Percentiles rank a stretch among this genome's conserved stretches.
Evolutionary conservation across 2,797 vertebrate genomes (phyloP).

Genomic region (Galago senegalensis): DNA sequence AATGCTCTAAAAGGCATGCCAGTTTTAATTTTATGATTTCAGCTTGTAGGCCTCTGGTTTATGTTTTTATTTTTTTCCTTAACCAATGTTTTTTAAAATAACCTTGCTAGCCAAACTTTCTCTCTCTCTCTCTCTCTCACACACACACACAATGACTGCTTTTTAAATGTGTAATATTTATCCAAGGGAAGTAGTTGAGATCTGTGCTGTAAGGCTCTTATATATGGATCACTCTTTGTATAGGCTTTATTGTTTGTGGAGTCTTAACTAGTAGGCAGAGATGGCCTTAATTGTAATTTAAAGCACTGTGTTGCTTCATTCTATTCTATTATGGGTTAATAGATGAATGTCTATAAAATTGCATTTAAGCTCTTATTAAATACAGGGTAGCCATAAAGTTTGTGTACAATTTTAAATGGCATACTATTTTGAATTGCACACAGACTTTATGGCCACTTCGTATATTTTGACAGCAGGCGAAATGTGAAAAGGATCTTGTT

Average conservation of each 20-base stretch:
- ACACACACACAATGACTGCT: neutral
- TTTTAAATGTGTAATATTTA: conserved; percentile 27
- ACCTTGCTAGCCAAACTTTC: neutral
- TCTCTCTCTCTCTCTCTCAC: too few species aligned
- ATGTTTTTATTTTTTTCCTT: neutral
- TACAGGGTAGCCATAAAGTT: neutral
- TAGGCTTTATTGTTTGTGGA: neutral
- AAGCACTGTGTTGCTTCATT: neutral
- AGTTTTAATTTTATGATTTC: conserved; percentile 7
- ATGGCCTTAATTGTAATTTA: conserved; percentile 7
- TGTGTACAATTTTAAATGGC: too few species aligned
- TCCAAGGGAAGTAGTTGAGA: neutral
- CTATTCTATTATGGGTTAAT: conserved; percentile 28
- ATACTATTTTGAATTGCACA: too few species aligned
- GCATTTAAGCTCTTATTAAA: conserved; percentile 1
- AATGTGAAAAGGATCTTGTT: conserved; percentile 48
- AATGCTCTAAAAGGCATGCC: neutral
- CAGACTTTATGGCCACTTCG: too few species aligned
- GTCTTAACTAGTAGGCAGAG: neutral
- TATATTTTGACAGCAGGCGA: neutral
- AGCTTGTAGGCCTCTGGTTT: neutral
- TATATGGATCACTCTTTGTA: neutral
- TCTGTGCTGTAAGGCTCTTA: neutral
- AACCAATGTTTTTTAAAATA: conserved; percentile 39
- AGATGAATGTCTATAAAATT: conserved; percentile 57